Evolutionary conservation across 2,797 vertebrate genomes (phyloP).

Genomic region (Arctocebus calabarensis): DNA sequence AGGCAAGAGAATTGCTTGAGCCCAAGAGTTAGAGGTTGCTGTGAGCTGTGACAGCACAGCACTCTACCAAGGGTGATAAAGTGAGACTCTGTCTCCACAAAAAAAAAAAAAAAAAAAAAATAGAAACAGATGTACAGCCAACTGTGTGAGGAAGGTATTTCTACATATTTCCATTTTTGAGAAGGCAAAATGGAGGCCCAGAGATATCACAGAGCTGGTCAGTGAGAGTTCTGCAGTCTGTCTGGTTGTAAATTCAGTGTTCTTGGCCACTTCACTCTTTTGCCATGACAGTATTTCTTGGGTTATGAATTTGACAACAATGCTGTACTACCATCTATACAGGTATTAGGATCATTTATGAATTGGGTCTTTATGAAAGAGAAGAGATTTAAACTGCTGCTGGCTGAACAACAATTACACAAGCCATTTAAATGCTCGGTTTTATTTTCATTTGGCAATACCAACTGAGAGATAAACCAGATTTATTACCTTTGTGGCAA

Average conservation of each 20-base stretch:
- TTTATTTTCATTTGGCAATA: conserved; percentile 34
- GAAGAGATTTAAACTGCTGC: conserved; percentile 22
- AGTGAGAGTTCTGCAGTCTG: neutral
- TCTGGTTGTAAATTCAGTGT: neutral
- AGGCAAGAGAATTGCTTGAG: too few species aligned
- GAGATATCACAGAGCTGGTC: neutral
- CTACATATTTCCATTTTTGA: neutral
- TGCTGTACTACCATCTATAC: neutral
- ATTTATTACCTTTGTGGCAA: conserved; percentile 39
- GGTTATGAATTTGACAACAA: neutral
- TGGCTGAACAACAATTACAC: neutral
- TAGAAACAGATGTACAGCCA: neutral
- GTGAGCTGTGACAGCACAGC: too few species aligned
- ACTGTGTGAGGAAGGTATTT: neutral
- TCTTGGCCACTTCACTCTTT: neutral
- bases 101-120: neutral
- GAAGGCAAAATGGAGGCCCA: neutral
- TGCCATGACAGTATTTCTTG: too few species aligned
- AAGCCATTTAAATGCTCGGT: neutral
- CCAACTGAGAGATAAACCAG: conserved; percentile 42
- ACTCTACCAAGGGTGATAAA: too few species aligned
- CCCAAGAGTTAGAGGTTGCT: too few species aligned
- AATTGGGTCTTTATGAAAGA: conserved; percentile 25
- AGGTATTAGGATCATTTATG: neutral
- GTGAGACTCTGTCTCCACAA: too few species aligned